Percentiles rank a stretch among this genome's conserved stretches.
Evolutionary conservation across 2,113 vertebrate genomes (phyloP).

Genomic region (Romanogobio albipinnatus): DNA sequence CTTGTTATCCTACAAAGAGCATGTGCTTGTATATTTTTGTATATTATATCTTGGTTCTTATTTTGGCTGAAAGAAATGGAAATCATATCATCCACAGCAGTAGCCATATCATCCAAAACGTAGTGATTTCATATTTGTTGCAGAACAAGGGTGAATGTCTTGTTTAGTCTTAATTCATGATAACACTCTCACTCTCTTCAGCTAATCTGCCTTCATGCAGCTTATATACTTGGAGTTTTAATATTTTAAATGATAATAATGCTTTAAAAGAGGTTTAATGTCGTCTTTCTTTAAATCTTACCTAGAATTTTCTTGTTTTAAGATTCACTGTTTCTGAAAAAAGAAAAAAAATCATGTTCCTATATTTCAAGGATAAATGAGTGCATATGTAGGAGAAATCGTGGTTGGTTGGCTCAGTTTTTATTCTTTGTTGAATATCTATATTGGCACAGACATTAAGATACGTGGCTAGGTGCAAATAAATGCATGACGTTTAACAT

Average conservation of each 20-base stretch:
- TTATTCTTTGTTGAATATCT: neutral
- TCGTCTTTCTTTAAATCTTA: neutral
- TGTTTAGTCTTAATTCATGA: conserved; percentile 36
- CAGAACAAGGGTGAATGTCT: conserved; percentile 34
- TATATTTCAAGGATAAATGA: neutral
- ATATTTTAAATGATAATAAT: neutral
- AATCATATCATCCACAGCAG: conserved; percentile 33
- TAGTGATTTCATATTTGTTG: neutral
- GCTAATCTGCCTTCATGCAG: neutral
- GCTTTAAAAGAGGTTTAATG: neutral
- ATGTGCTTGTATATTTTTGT: neutral
- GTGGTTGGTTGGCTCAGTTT: neutral
- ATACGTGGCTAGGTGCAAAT: neutral
- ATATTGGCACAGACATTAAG: neutral
- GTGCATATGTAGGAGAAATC: neutral
- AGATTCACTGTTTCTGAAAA: too few species aligned
- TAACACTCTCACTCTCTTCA: neutral
- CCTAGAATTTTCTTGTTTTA: too few species aligned
- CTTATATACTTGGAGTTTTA: neutral
- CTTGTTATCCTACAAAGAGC: neutral
- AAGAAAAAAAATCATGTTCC: too few species aligned
- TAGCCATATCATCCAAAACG: conserved; percentile 34
- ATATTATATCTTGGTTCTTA: neutral
- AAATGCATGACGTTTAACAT: neutral
- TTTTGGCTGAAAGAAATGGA: conserved; percentile 19